Evolutionary conservation across 2,888 invertebrate genomes (phyloP), one percentile per base, ranked within the genome.

Genomic region (Pandemis corylana): DNA sequence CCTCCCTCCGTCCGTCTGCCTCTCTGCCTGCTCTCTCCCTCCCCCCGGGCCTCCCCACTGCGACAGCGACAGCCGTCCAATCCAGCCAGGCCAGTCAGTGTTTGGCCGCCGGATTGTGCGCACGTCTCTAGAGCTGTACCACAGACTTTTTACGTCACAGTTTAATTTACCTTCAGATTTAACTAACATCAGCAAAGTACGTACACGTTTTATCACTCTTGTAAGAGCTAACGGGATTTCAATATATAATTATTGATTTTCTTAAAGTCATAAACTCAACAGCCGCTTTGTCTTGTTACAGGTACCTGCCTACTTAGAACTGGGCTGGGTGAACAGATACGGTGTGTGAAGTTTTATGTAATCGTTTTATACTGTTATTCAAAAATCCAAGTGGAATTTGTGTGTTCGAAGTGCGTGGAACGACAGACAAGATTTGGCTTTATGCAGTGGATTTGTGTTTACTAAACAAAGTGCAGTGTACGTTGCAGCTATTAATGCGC

Each of bases 201-300:
- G 91, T 92, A 84, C 73, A 79, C 80, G 79, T 84, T 83, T 85
- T 78, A 85, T 85, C 85, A 86, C 82, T 79, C 75, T 62, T 76
- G 77, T 72, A 77, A 79, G 59, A 70, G 64, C 79, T 73, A 81
- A 79, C 76, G 77, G 78, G 71, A 79, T 76, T 72, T 79, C 77
- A 83, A 81, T 59, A 51, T 68, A 69, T 61, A 67, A 70, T 65
- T 41, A 36, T 68, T 64, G 66, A 64, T 77, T 44, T 63, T 71
- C 62, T 78, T 71, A 68, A 68, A 77, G 76, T 84, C 84, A 77
- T 85, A 87, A 51, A 88, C 87, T 91, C 87, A 61, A 92, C 87
- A 83, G 86, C 83, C 84, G 92, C 92, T 93, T 93, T 94, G 93
- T 93, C 92, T 94, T 92, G 92, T 94, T 94, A 88, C 93, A 94